Conservation (phyloP, 2,113 vertebrate species). For the Pithys albifrons region DNA sequence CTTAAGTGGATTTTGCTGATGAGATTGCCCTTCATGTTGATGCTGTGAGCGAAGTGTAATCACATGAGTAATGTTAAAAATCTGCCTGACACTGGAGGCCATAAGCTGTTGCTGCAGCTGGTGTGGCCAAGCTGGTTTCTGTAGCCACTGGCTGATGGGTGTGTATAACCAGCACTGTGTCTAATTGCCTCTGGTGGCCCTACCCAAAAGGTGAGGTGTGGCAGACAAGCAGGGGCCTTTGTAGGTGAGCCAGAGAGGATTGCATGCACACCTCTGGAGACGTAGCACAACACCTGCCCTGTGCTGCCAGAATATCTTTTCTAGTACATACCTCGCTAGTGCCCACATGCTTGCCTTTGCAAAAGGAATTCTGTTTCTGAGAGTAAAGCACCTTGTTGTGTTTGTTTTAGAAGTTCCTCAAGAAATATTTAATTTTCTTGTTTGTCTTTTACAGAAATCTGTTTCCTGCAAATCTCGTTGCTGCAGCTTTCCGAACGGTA, state of each 20-base stretch:
- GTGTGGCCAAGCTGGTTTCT: neutral
- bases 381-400: accelerated
- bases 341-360: neutral
- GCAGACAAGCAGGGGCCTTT: neutral
- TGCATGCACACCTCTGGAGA: neutral
- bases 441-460: slow-evolving; percentile 85
- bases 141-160: neutral
- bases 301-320: accelerated
- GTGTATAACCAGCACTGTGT: neutral
- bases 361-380: neutral
- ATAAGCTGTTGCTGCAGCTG: neutral
- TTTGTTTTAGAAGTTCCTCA: neutral
- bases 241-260: neutral
- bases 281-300: accelerated
- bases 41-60: neutral
- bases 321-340: neutral
- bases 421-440: neutral
- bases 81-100: neutral
- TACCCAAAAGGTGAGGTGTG: neutral
- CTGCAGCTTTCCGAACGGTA: slow-evolving; percentile 91
- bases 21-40: neutral
- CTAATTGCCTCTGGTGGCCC: neutral
- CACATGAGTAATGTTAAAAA: neutral
- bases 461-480: slow-evolving; percentile 93
- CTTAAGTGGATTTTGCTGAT: neutral